A percentile compares a stretch with the other conserved stretches of the same genome.
phyloP scores from a whole-genome alignment of 2,888 invertebrate genomes.

The Acanthoscelides obtectus region DNA sequence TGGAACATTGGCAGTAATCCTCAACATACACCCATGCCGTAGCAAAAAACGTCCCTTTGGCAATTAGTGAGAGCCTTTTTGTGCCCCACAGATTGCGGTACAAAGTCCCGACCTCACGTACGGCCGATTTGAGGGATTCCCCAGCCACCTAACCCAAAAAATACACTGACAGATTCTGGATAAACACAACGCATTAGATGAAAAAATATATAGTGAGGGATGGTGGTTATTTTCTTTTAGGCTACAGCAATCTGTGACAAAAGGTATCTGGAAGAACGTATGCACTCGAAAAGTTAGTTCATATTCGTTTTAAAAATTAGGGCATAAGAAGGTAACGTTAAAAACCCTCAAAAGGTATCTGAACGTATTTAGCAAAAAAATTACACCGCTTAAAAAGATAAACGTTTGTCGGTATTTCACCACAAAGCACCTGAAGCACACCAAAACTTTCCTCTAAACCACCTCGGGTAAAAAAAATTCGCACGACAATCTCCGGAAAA shows the following conservation, averaged over 20 bases:
- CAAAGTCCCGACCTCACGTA: not conserved
- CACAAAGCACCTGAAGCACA: not conserved
- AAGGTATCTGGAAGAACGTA: too few species aligned
- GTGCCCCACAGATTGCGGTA: not conserved
- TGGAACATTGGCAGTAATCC: not conserved
- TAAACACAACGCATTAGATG: too few species aligned
- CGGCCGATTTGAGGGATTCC: not conserved
- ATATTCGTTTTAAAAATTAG: too few species aligned
- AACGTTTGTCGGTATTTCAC: not conserved
- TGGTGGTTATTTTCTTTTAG: too few species aligned
- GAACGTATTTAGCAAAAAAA: not conserved
- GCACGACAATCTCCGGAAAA: not conserved
- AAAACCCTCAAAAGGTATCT: not conserved
- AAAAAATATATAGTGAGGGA: too few species aligned
- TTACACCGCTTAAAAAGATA: not conserved
- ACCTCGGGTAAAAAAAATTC: not conserved
- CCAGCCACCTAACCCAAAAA: not conserved
- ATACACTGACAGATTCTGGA: not conserved
- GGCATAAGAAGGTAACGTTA: too few species aligned
- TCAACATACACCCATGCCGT: not conserved
- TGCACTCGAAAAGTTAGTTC: too few species aligned
- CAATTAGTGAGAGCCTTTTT: not conserved
- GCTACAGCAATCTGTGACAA: too few species aligned
- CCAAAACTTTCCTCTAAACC: not conserved
- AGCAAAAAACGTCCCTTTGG: not conserved